Evolutionary conservation across 2,888 invertebrate genomes (phyloP).

Genomic region (Melolontha melolontha): DNA sequence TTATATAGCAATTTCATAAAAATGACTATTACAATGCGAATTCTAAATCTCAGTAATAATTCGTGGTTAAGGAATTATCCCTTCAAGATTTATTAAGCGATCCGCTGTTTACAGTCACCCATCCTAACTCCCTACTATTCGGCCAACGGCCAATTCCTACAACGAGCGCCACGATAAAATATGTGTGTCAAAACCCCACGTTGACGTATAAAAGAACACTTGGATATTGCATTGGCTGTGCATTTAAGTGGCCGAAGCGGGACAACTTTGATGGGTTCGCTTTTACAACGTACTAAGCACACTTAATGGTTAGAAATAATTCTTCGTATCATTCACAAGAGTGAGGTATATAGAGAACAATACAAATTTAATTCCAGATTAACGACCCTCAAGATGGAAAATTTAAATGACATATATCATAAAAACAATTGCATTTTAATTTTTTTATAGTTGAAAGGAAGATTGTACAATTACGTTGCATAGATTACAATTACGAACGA

Average conservation of each 20-base stretch:
- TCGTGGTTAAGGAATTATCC: constrained; percentile 47
- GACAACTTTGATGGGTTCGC: constrained; percentile 61
- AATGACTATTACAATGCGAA: constrained; percentile 44
- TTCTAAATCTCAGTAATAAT: constrained; percentile 47
- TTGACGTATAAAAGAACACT: constrained; percentile 40
- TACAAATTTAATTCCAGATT: constrained; percentile 43
- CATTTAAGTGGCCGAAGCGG: constrained; percentile 61
- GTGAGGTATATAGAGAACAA: constrained; percentile 37
- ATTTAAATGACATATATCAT: constrained; percentile 32
- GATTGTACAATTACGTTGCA: too few species aligned
- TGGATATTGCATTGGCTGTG: constrained; percentile 45
- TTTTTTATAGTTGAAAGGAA: constrained; percentile 8
- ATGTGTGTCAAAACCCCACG: constrained; percentile 30
- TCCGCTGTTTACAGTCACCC: constrained; percentile 35
- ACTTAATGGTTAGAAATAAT: constrained; percentile 59
- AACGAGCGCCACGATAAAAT: constrained; percentile 32
- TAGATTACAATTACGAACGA: neutral
- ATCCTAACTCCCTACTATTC: constrained; percentile 22
- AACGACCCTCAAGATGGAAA: constrained; percentile 28
- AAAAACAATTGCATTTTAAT: constrained; percentile 32
- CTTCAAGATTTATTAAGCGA: constrained; percentile 44
- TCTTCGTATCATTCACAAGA: constrained; percentile 51
- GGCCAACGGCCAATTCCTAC: constrained; percentile 19
- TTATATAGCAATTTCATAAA: constrained; percentile 45
- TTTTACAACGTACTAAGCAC: constrained; percentile 60